These are phyloP conservation scores for Harpagoxenus sublaevis DNA, from an alignment of 2,888 invertebrate genomes.

Conservation along the genomic window DNA sequence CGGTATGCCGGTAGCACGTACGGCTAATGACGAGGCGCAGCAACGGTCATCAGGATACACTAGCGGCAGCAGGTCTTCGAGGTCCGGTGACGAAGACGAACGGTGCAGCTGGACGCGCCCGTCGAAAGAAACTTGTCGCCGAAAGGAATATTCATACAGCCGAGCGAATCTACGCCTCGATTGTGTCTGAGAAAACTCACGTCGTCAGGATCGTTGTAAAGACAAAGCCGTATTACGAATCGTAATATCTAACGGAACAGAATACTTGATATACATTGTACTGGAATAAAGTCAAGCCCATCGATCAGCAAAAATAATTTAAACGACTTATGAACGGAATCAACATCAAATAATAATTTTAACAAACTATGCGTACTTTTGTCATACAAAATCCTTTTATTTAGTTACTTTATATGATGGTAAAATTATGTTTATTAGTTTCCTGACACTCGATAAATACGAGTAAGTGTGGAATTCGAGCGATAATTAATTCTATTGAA, in stretches of 20 bases:
- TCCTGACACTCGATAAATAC: background rate
- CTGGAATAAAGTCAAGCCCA: background rate
- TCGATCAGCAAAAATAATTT: background rate
- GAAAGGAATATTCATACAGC: constrained; percentile 72
- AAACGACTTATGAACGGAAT: background rate
- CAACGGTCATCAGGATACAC: constrained; percentile 67
- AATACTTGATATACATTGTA: background rate
- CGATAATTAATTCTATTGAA: constrained; percentile 7
- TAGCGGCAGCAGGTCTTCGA: constrained; percentile 62
- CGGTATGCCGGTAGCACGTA: constrained; percentile 72
- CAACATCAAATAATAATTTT: background rate
- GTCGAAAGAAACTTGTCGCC: constrained; percentile 66
- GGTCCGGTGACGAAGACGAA: constrained; percentile 75
- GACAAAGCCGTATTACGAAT: constrained; percentile 7
- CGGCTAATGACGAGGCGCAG: constrained; percentile 71
- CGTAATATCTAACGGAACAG: background rate
- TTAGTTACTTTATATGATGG: background rate
- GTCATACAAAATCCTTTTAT: background rate
- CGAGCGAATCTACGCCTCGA: constrained; percentile 44
- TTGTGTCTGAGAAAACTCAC: constrained; percentile 6
- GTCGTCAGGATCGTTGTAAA: background rate
- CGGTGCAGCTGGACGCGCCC: constrained; percentile 62
- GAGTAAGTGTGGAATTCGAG: background rate
- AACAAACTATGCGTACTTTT: background rate
- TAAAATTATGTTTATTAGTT: background rate